Evolutionary conservation across 2,888 invertebrate genomes (phyloP).

Genomic region (Pammene fasciana): DNA sequence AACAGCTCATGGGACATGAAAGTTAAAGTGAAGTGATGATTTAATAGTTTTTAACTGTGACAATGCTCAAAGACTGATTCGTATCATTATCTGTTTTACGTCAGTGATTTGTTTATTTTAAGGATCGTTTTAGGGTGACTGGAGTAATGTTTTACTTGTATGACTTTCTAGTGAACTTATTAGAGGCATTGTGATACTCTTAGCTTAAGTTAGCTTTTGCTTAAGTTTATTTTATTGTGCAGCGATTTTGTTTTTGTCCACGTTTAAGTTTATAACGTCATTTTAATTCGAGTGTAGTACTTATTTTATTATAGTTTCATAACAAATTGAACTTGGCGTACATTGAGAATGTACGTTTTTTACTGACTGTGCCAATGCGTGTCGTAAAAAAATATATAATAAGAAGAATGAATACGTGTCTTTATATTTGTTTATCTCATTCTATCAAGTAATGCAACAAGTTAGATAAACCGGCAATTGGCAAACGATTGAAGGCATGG

Average conservation of each 20-base stretch:
- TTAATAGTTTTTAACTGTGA: background rate
- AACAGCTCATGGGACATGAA: conserved; percentile 25
- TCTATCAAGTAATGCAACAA: too few relatives aligned
- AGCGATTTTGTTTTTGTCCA: background rate
- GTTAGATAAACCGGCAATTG: too few relatives aligned
- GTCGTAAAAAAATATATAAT: background rate
- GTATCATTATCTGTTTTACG: background rate
- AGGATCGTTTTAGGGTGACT: background rate
- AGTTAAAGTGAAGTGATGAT: background rate
- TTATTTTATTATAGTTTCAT: background rate
- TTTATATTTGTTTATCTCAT: too few relatives aligned
- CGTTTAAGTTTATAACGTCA: background rate
- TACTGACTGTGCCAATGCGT: background rate
- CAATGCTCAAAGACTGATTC: conserved; percentile 14
- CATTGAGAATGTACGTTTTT: background rate
- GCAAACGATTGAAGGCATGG: too few relatives aligned
- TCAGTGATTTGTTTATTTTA: background rate
- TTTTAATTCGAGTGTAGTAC: background rate
- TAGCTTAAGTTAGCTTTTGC: background rate
- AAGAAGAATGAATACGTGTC: too few relatives aligned
- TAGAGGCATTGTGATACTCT: background rate
- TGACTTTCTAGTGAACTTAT: too few relatives aligned
- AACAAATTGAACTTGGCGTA: background rate
- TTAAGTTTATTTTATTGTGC: background rate
- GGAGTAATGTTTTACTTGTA: background rate